These are phyloP conservation scores for Pygocentrus nattereri DNA, from an alignment of 2,797 vertebrate genomes.

Conservation along the genomic window DNA sequence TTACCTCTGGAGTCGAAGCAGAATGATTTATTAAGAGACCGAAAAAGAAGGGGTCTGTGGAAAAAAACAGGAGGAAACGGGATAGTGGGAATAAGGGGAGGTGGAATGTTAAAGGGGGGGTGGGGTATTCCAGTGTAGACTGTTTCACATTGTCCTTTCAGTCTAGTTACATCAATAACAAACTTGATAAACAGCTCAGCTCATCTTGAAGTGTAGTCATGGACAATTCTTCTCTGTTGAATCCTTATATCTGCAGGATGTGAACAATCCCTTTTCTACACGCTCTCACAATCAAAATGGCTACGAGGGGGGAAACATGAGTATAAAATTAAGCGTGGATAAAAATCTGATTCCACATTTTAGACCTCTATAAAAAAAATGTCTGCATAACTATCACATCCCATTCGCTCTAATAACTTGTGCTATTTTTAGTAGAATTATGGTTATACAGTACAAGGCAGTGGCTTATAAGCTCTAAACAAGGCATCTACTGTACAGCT, in stretches of 20 bases:
- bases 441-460: slow-evolving; percentile 61
- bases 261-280: slow-evolving; percentile 9
- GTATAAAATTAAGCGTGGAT: slow-evolving; percentile 45
- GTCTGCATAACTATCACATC: slow-evolving; percentile 40
- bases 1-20: slow-evolving; percentile 66
- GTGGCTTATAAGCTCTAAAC: slow-evolving; percentile 56
- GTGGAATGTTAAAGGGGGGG: slow-evolving; percentile 37
- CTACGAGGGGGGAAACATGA: slow-evolving; percentile 22
- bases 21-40: slow-evolving; percentile 78
- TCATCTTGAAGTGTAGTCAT: slow-evolving; percentile 22
- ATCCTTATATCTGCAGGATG: slow-evolving; percentile 46
- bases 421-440: slow-evolving; percentile 60
- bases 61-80: slow-evolving; percentile 6
- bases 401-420: slow-evolving; percentile 47
- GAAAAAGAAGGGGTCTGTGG: slow-evolving; percentile 54
- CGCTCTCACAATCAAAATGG: slow-evolving; percentile 54
- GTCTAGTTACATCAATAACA: slow-evolving; percentile 31
- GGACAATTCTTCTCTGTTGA: slow-evolving; percentile 34
- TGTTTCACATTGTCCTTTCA: slow-evolving; percentile 53
- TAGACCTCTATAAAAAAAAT: slow-evolving; percentile 53
- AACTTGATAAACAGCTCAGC: slow-evolving; percentile 39
- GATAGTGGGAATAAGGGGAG: slow-evolving; percentile 10
- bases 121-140: slow-evolving; percentile 51
- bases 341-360: slow-evolving; percentile 35
- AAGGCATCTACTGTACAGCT: slow-evolving; percentile 72